These are phyloP conservation scores for Rhyacichthys aspro DNA, from an alignment of 2,797 vertebrate genomes.

Conservation along the genomic window DNA sequence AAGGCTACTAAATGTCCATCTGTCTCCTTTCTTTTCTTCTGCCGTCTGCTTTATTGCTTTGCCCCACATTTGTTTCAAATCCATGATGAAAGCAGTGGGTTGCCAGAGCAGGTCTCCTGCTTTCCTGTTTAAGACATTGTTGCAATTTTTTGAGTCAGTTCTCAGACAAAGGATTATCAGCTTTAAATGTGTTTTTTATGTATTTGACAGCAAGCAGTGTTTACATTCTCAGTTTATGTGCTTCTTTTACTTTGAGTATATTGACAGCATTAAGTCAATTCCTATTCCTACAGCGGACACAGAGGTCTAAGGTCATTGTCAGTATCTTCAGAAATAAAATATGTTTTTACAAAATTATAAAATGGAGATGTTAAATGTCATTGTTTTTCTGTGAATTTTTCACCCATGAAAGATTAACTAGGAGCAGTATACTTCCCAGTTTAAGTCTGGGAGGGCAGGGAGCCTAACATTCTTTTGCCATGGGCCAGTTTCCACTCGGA, in stretches of 20 bases:
- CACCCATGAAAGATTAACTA: conserved; percentile 21
- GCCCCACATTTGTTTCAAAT: neutral
- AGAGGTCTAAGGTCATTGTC: too few species aligned
- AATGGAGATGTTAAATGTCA: too few species aligned
- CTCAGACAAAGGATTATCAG: too few species aligned
- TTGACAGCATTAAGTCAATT: too few species aligned
- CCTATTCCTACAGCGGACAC: too few species aligned
- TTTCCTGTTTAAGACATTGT: conserved; percentile 32
- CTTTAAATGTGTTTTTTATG: too few species aligned
- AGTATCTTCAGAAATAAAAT: too few species aligned
- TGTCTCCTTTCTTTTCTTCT: neutral
- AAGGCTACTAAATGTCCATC: neutral
- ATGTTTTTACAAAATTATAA: too few species aligned
- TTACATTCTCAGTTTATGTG: too few species aligned
- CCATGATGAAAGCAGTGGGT: conserved; percentile 1
- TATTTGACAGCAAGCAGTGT: too few species aligned
- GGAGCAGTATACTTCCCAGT: conserved; percentile 23
- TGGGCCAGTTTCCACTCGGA: conserved; percentile 58
- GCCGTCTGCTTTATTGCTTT: neutral
- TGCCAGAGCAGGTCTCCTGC: conserved; percentile 40
- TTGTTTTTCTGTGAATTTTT: neutral
- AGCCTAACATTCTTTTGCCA: conserved; percentile 54
- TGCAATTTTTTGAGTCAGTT: too few species aligned
- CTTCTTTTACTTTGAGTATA: too few species aligned
- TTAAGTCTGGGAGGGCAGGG: conserved; percentile 33